Evolutionary conservation across 2,113 vertebrate genomes (phyloP), one percentile per base, ranked within the genome.

Genomic region (Stictonetta naevosa): DNA sequence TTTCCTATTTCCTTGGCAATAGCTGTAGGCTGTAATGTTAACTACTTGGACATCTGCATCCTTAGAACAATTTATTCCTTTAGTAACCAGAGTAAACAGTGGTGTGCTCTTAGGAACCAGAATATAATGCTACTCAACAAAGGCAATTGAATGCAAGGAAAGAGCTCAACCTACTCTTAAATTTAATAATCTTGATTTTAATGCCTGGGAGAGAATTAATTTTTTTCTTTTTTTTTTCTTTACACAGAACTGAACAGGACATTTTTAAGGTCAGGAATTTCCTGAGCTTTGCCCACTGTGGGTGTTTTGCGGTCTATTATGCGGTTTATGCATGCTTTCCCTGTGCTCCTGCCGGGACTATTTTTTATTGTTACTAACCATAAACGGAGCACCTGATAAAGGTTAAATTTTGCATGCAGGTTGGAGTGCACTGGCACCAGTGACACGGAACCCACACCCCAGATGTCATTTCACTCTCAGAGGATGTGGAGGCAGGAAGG

Each of bases 1-100:
- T 97, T 97, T 97, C 95, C 96, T 94, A 77, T 92, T 97, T 96
- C 76, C 90, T 92, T 97, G 96, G 97, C 95, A 96, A 29, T 48
- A 72, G 74, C 67, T 88, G 67, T 83, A 63, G 89, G 79, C 90
- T 92, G 68, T 56, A 90, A 92, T 21, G 82, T 96, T 97, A 97
- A 97, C 95, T 97, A 62, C 93, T 96, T 96, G 95, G 92, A 97
- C 96, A 97, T 96, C 95, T 97, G 97, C 84, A 95, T 93, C 84
- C 93, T 96, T 94, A 96, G 95, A 96, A 94, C 83, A 95, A 97
- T 96, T 97, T 96, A 96, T 95, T 93, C 86, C 94, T 97, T 95
- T 95, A 95, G 95, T 93, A 96, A 96, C 96, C 90, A 86, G 52
- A 1, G 2, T 94, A 97, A 97, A 97, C 95, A 93, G 42, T 83